phyloP scores from a whole-genome alignment of 1,140 invertebrate genomes.

The Lepidurus packardi region DNA sequence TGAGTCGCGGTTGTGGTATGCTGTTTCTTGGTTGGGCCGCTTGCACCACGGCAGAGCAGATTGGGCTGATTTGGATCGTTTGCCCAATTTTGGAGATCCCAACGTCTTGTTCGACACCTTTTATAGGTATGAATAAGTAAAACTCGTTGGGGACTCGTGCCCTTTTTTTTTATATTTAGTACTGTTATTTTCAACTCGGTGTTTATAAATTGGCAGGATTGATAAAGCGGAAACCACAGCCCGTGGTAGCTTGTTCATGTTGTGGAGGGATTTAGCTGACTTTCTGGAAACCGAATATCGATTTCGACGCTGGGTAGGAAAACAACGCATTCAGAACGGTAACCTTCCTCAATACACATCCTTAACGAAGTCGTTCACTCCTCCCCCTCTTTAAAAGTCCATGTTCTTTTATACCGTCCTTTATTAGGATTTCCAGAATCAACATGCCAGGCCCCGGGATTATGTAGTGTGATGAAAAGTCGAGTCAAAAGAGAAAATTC shows the following conservation, averaged over 20 bases:
- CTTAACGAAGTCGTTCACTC: neutral
- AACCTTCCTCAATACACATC: neutral
- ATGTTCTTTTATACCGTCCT: neutral
- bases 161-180: neutral
- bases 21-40: slow-evolving; percentile 5
- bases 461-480: neutral
- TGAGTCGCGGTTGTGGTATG: slow-evolving; percentile 20
- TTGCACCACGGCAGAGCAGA: neutral
- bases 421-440: neutral
- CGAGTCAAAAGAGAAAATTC: slow-evolving; percentile 7
- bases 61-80: slow-evolving; percentile 15
- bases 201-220: neutral
- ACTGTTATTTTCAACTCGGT: neutral
- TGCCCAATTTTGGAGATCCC: slow-evolving; percentile 24
- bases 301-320: neutral
- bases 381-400: neutral
- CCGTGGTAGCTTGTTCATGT: neutral
- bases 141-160: neutral
- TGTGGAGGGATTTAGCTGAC: neutral
- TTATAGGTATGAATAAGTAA: slow-evolving; percentile 25
- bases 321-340: neutral
- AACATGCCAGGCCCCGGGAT: neutral
- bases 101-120: slow-evolving; percentile 29
- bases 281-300: slow-evolving; percentile 12
- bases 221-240: neutral